These are phyloP conservation scores for Drepanosiphum platanoidis DNA, from an alignment of 2,888 invertebrate species.

Conservation along the genomic window DNA sequence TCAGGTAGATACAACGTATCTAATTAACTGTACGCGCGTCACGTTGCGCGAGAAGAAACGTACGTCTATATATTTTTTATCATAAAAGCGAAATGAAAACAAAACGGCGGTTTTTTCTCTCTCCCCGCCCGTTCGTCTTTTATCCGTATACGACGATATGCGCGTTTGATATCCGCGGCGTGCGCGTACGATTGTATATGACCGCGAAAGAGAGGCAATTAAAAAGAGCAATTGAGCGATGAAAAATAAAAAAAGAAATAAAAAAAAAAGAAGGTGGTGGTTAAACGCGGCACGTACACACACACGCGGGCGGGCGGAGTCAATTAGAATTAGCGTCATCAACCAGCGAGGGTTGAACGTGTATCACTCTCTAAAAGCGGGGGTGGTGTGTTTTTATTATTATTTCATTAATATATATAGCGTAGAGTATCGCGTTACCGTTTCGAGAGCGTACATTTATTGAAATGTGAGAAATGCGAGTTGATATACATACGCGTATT, in stretches of 20 bases:
- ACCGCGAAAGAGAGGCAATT: conserved; percentile 32
- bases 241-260: conserved; percentile 21
- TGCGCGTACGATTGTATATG: not conserved
- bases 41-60: not conserved
- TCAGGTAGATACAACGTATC: not conserved
- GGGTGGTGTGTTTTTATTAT: conserved; percentile 55
- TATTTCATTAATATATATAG: conserved; percentile 54
- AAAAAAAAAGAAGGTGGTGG: conserved; percentile 16
- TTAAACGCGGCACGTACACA: conserved; percentile 15
- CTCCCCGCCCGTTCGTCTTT: no score
- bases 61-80: not conserved
- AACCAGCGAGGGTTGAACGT: conserved; percentile 38
- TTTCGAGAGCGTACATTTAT: conserved; percentile 20
- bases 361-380: conserved; percentile 34
- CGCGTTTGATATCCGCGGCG: not conserved
- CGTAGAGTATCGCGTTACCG: conserved; percentile 38
- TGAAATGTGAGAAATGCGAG: conserved; percentile 53
- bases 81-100: not conserved
- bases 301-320: not conserved
- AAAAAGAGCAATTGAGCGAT: conserved; percentile 30
- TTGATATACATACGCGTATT: not conserved
- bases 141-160: not conserved
- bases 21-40: not conserved
- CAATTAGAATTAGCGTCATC: conserved; percentile 48
- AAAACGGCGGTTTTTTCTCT: not conserved